phyloP scores from a whole-genome alignment of 2,113 vertebrate species.

The Dendrocopos noguchii region DNA sequence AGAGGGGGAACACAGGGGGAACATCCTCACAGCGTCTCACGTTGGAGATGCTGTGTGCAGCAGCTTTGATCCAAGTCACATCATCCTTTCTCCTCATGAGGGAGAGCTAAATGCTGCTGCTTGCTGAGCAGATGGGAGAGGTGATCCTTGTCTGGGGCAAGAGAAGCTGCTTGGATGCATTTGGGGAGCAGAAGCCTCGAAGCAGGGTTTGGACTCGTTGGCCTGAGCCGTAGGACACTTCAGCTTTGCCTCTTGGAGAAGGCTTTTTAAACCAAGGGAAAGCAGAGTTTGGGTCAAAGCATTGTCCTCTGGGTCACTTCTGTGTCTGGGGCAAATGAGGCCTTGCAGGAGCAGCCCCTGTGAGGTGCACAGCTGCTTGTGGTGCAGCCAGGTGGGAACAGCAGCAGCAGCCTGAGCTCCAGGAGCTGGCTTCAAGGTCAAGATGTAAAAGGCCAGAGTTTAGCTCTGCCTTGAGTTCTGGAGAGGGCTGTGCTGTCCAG shows the following conservation, averaged over 20 bases:
- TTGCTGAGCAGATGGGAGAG: not conserved
- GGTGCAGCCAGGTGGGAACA: not conserved
- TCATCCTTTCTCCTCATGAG: not conserved
- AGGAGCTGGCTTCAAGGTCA: not conserved
- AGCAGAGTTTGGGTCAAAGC: not conserved
- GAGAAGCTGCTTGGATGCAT: not conserved
- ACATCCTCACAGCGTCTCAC: not conserved
- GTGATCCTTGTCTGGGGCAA: accelerated
- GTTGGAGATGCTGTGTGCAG: not conserved
- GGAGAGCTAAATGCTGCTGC: not conserved
- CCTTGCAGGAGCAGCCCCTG: not conserved
- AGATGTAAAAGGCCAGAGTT: not conserved
- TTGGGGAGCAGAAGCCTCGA: not conserved
- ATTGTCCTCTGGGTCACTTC: not conserved
- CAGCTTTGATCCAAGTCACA: not conserved
- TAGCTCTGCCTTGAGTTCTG: not conserved
- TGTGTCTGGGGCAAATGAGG: not conserved
- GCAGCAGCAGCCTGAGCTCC: not conserved
- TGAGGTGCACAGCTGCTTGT: not conserved
- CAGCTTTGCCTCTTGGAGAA: not conserved
- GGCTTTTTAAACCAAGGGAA: not conserved
- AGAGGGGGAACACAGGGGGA: not conserved
- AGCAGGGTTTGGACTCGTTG: accelerated
- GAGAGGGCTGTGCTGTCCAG: not conserved
- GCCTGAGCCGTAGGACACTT: not conserved